A percentile compares a stretch with the other conserved stretches of the same genome.
Evolutionary conservation across 2,797 vertebrate species (phyloP).

Genomic region (Loris lydekkerianus): DNA sequence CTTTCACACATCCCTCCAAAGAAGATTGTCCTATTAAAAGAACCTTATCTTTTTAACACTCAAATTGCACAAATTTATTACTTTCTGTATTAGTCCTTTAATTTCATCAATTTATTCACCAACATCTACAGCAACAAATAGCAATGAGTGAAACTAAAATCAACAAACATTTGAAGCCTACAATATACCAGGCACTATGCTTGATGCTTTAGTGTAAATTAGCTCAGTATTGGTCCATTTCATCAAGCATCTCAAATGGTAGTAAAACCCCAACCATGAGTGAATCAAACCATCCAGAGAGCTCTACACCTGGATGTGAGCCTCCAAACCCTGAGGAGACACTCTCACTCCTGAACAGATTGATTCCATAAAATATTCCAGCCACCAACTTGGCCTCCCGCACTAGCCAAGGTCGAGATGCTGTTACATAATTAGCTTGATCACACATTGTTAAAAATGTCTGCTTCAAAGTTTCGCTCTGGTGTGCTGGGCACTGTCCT

Average conservation of each 20-base stretch:
- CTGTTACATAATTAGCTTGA: not conserved
- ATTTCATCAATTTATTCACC: not conserved
- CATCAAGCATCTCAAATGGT: not conserved
- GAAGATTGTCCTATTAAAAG: not conserved
- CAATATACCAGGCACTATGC: accelerated
- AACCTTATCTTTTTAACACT: not conserved
- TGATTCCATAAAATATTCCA: not conserved
- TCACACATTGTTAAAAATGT: no score
- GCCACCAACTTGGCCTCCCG: no score
- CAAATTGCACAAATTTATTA: not conserved
- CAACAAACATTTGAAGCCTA: no score
- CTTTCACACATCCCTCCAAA: not conserved
- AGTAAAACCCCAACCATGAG: not conserved
- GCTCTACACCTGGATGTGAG: not conserved
- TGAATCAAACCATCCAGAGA: not conserved
- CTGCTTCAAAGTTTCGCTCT: not conserved
- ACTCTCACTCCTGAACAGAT: not conserved
- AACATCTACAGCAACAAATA: not conserved
- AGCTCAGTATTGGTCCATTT: not conserved
- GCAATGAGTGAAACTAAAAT: not conserved
- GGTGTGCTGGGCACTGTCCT: not conserved
- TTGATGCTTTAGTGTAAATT: not conserved
- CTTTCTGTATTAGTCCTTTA: not conserved
- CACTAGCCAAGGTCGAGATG: not conserved
- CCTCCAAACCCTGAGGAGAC: not conserved